Evolutionary conservation across 2,888 invertebrate species (phyloP).

Genomic region (Nomada fucata): DNA sequence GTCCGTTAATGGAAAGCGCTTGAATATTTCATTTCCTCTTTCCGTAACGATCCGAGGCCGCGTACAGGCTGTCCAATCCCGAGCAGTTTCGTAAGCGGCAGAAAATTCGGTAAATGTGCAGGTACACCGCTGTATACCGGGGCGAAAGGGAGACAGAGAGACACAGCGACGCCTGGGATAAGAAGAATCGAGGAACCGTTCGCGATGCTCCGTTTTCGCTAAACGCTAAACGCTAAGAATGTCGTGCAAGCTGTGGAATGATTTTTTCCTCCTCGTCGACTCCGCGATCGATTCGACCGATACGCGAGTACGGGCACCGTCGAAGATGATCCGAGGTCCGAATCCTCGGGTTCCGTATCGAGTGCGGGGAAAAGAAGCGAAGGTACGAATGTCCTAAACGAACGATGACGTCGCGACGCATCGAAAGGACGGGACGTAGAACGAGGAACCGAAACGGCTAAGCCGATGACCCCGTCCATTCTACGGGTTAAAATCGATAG

Average conservation of each 20-base stretch:
- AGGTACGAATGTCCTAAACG: not conserved
- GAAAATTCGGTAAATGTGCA: constrained; percentile 28
- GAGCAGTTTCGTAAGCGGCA: not conserved
- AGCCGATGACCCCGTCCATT: constrained; percentile 62
- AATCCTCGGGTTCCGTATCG: no score
- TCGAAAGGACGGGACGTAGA: constrained; percentile 8
- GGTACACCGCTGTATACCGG: no score
- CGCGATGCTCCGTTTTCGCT: not conserved
- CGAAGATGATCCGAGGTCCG: no score
- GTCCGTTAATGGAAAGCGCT: constrained; percentile 81
- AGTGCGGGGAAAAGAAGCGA: no score
- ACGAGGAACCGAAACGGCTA: constrained; percentile 55
- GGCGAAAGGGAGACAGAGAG: not conserved
- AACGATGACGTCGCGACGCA: not conserved
- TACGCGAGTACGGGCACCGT: no score
- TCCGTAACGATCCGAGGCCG: constrained; percentile 48
- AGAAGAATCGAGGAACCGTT: not conserved
- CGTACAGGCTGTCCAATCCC: constrained; percentile 38
- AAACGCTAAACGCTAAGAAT: no score
- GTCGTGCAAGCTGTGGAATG: no score
- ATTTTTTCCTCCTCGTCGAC: no score
- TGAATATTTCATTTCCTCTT: constrained; percentile 78
- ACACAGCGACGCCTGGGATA: constrained; percentile 10
- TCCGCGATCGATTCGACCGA: no score
- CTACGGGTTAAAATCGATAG: constrained; percentile 77